Evolutionary conservation across 1,140 invertebrate species (phyloP).

Genomic region (Phymastichus coffea): DNA sequence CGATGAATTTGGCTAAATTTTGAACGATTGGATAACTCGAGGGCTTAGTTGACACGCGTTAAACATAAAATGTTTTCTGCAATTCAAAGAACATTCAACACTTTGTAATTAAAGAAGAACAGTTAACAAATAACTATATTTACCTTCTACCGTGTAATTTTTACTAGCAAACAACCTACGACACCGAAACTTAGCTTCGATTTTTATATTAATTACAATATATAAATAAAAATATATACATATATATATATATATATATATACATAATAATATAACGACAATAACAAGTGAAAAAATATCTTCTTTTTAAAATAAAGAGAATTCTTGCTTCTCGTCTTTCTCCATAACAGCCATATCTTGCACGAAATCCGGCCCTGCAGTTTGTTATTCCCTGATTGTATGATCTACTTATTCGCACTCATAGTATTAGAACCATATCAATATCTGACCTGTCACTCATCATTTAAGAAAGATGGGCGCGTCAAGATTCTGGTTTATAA

Average conservation of each 20-base stretch:
- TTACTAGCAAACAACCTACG: slow-evolving; percentile 29
- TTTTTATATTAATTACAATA: slow-evolving; percentile 25
- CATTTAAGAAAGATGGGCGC: neutral
- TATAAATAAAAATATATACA: neutral
- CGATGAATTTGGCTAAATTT: neutral
- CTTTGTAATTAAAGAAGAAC: slow-evolving; percentile 18
- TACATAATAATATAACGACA: slow-evolving; percentile 23
- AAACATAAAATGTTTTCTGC: slow-evolving; percentile 10
- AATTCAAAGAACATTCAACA: slow-evolving; percentile 5
- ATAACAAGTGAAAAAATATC: slow-evolving; percentile 25
- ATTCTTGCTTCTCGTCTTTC: slow-evolving; percentile 30
- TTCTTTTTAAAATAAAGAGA: slow-evolving; percentile 26
- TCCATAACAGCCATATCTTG: slow-evolving; percentile 28
- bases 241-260: neutral
- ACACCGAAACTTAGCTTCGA: slow-evolving; percentile 24
- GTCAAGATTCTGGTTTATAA: slow-evolving; percentile 15
- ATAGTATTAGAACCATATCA: slow-evolving; percentile 30
- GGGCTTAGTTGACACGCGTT: slow-evolving; percentile 1
- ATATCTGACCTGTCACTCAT: slow-evolving; percentile 22
- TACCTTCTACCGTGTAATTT: slow-evolving; percentile 26
- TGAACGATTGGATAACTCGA: neutral
- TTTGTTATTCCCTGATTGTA: slow-evolving; percentile 14
- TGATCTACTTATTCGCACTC: slow-evolving; percentile 27
- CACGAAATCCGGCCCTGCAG: slow-evolving; percentile 17
- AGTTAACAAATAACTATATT: slow-evolving; percentile 13